Evolutionary conservation across 2,797 vertebrate species (phyloP).

Genomic region (Falco concolor): DNA sequence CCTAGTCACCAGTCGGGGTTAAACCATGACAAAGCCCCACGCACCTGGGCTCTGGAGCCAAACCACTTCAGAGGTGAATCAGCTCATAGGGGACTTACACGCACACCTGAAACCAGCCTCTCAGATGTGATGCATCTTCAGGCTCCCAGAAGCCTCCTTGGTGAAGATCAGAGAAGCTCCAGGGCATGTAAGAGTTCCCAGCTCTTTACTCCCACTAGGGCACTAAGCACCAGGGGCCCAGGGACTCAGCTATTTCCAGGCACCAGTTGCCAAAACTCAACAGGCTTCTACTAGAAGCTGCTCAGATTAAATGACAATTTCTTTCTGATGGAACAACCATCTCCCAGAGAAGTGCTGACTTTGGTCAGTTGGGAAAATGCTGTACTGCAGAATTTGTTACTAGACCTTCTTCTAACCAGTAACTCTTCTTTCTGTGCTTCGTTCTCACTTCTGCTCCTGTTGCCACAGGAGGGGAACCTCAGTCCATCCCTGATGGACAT

Average conservation of each 20-base stretch:
- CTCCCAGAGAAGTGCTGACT: background rate
- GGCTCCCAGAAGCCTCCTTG: background rate
- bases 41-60: background rate
- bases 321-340: background rate
- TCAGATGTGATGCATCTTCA: background rate
- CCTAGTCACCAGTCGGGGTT: too few relatives aligned
- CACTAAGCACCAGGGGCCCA: background rate
- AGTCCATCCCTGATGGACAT: too few relatives aligned
- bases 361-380: background rate
- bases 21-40: too few relatives aligned
- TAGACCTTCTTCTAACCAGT: background rate
- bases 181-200: background rate
- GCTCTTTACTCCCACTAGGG: background rate
- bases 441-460: background rate
- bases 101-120: background rate
- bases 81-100: background rate
- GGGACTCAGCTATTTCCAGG: background rate
- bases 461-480: too few relatives aligned
- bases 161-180: background rate
- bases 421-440: background rate
- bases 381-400: background rate
- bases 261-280: background rate
- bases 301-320: background rate
- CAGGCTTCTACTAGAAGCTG: background rate
- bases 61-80: background rate